These are phyloP conservation scores for Thaumetopoea pityocampa DNA, from an alignment of 1,140 invertebrate species.

Conservation along the genomic window DNA sequence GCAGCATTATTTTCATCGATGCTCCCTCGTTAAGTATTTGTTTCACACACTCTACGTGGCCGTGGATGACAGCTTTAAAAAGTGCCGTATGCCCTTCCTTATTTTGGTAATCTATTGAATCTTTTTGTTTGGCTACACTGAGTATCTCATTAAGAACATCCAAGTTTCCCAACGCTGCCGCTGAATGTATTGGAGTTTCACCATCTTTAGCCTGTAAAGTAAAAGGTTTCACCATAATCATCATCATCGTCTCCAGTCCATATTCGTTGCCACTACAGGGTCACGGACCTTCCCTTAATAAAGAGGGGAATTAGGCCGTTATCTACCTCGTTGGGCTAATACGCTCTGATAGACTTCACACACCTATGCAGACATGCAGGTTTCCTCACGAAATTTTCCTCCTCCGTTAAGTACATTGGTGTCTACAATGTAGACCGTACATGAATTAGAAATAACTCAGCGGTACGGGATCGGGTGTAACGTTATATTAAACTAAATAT, in stretches of 20 bases:
- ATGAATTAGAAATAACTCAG: too few relatives aligned
- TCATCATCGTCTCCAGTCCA: not conserved
- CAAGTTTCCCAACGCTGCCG: constrained; percentile 77
- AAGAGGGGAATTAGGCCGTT: too few relatives aligned
- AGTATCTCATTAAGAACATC: constrained; percentile 80
- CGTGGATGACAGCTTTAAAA: constrained; percentile 69
- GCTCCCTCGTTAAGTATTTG: constrained; percentile 71
- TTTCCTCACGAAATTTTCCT: too few relatives aligned
- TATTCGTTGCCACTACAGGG: not conserved
- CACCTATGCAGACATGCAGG: not conserved
- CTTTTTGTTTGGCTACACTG: constrained; percentile 72
- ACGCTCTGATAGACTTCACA: too few relatives aligned
- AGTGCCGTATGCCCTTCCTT: constrained; percentile 72
- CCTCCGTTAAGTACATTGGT: too few relatives aligned
- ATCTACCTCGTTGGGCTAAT: too few relatives aligned
- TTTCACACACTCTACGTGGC: constrained; percentile 64
- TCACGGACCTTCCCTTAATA: too few relatives aligned
- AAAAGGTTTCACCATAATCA: not conserved
- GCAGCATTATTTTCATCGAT: constrained; percentile 52
- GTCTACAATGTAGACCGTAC: not conserved
- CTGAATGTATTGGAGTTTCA: constrained; percentile 76
- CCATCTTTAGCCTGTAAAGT: constrained; percentile 76
- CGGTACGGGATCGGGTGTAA: too few relatives aligned
- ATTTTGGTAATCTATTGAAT: constrained; percentile 60
- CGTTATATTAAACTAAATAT: too few relatives aligned